Base-by-base conservation (phyloP, 2,888 invertebrate genomes). In the Cerastoderma edule region DNA sequence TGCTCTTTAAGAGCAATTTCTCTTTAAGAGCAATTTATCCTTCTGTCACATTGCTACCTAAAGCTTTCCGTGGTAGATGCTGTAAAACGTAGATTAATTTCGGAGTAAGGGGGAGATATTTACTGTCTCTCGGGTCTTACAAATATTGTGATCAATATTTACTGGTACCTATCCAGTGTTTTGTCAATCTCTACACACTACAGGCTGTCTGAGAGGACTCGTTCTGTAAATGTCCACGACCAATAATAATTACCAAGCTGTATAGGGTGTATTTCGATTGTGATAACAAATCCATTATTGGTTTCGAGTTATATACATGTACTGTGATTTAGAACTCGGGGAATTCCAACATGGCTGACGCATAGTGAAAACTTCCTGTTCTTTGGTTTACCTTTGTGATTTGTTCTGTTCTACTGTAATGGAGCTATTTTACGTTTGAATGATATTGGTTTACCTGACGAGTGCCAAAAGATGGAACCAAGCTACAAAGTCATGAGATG, bases 401-500 rank as follows among this genome's bases (percentile, higher is more conserved):
- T 53, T 53, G 10, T 3, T 24, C 24, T 22, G 2, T n/a, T n/a
- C 10, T n/a, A 13, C 13, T 53, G 6, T 22, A 53, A 28, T 53
- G 53, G 24, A 53, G 27, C 6, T 53, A 13, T 53, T 19, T 53
- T 53, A 24, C 13, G 27, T 24, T 6, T 13, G 6, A 24, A 53
- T 22, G 27, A 22, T 53, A 27, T 22, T 22, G 53, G 24, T 5
- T 4, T 22, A n/a, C n/a, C n/a, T n/a, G n/a, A n/a, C n/a, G n/a
- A 24, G 24, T 22, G 5, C 5, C 28, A 24, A 53, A 65, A 64
- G 32, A 87, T 87, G 87, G 87, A 87, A 53, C 85, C 85, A 8
- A 84, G 84, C 63, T 85, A 82, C 67, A 87, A 85, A 73, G 79
- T 85, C 60, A 82, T 83, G 44, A 84, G 84, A 77, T 85, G 83